Evolutionary conservation across 1,140 invertebrate species (phyloP).

Genomic region (Hyles euphorbiae): DNA sequence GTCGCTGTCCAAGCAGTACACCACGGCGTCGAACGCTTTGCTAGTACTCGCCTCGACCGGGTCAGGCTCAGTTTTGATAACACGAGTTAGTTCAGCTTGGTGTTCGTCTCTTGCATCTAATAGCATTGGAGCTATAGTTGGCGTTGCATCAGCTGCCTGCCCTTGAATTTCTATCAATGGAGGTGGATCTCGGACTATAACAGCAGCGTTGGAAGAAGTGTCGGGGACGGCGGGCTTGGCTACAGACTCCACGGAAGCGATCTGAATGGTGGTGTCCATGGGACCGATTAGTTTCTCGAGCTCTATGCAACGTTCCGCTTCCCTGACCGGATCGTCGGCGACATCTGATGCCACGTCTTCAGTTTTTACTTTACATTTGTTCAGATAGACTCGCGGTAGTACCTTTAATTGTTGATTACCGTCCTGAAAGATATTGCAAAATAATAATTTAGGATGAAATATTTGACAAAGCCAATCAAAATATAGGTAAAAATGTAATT

Average conservation of each 20-base stretch:
- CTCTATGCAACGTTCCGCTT: conserved; percentile 55
- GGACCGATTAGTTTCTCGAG: conserved; percentile 57
- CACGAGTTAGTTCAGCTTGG: conserved; percentile 1
- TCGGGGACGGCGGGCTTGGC: too few species aligned
- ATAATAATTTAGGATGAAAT: too few species aligned
- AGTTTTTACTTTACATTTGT: conserved; percentile 34
- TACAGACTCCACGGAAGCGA: conserved; percentile 18
- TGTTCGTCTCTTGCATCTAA: not conserved
- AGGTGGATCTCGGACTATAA: too few species aligned
- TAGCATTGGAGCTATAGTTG: too few species aligned
- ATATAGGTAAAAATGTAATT: too few species aligned
- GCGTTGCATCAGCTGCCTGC: too few species aligned
- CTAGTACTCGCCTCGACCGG: conserved; percentile 9
- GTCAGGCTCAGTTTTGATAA: conserved; percentile 13
- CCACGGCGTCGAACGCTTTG: not conserved
- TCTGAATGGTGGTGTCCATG: conserved; percentile 22
- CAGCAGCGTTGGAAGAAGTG: too few species aligned
- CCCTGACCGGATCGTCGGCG: conserved; percentile 41
- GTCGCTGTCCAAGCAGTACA: conserved; percentile 50
- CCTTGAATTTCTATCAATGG: too few species aligned
- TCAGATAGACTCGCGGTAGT: conserved; percentile 50
- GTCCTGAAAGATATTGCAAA: conserved; percentile 38
- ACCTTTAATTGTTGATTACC: conserved; percentile 40
- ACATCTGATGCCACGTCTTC: conserved; percentile 26
- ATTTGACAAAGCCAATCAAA: too few species aligned